Conservation (phyloP, 2,797 vertebrate genomes). For the Myotis daubentonii region DNA sequence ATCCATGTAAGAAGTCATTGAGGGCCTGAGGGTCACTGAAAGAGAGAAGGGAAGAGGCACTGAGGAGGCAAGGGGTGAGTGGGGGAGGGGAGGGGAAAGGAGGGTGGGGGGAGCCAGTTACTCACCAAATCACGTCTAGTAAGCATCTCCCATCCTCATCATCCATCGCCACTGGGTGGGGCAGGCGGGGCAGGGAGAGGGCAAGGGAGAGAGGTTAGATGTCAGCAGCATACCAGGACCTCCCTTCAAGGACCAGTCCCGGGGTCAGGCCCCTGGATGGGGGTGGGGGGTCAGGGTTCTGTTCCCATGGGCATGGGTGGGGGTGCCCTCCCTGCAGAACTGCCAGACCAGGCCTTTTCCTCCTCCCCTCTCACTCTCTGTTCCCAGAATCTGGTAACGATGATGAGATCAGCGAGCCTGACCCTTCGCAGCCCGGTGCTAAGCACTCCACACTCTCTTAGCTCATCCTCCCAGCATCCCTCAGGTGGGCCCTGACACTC, state of each 20-base stretch:
- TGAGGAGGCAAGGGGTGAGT: background rate
- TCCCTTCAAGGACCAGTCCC: background rate
- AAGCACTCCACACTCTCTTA: accelerated
- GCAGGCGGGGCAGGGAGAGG: constrained; percentile 46
- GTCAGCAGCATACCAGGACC: background rate
- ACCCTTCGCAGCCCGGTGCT: accelerated
- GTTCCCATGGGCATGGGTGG: background rate
- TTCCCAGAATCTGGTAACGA: background rate
- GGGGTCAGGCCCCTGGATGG: background rate
- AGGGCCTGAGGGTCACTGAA: constrained; percentile 97
- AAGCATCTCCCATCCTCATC: constrained; percentile 99
- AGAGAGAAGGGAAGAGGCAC: constrained; percentile 46
- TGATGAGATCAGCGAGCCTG: background rate
- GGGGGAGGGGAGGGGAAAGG: background rate
- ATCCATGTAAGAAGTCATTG: constrained; percentile 99
- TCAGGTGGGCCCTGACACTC: background rate
- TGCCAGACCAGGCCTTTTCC: background rate
- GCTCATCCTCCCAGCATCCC: background rate
- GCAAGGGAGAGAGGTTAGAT: constrained; percentile 63
- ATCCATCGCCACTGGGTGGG: constrained; percentile 95
- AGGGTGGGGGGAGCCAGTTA: background rate
- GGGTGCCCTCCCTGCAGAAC: background rate
- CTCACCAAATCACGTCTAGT: constrained; percentile 99
- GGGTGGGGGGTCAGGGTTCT: background rate
- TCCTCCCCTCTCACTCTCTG: background rate